A percentile compares a stretch with the other conserved stretches of the same genome.
These are phyloP conservation scores for Argyresthia albistria DNA, from an alignment of 2,888 invertebrate species.

Conservation along the genomic window DNA sequence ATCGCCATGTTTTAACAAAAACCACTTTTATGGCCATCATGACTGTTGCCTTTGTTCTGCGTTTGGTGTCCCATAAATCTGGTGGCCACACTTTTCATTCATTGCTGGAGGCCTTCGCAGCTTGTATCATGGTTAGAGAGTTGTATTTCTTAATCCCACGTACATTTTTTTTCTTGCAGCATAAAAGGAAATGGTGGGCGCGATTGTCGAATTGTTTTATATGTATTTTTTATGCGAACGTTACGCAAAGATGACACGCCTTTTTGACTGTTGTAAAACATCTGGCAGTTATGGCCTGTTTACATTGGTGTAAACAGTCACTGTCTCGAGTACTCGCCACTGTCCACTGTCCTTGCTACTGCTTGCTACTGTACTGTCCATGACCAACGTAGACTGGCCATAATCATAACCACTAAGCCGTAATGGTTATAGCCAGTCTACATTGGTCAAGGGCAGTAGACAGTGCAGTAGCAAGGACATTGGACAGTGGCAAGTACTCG, in stretches of 20 bases:
- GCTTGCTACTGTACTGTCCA: no score
- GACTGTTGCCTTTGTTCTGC: neutral
- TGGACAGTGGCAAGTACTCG: no score
- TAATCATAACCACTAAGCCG: no score
- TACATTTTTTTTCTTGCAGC: slow-evolving; percentile 20
- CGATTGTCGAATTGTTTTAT: slow-evolving; percentile 17
- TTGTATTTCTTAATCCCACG: slow-evolving; percentile 14
- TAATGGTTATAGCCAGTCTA: no score
- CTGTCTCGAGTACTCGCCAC: no score
- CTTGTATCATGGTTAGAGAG: slow-evolving; percentile 2
- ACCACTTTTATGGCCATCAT: neutral
- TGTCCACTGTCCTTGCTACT: no score
- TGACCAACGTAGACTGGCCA: no score
- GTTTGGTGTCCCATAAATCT: neutral
- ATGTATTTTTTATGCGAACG: slow-evolving; percentile 8
- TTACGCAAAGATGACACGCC: neutral
- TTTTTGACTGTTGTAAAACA: neutral
- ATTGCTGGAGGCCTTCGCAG: neutral
- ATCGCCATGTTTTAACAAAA: no score
- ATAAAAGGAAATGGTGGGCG: slow-evolving; percentile 43
- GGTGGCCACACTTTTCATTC: neutral
- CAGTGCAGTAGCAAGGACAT: no score
- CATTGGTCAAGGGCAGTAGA: no score
- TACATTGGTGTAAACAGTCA: no score
- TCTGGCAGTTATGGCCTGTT: no score